Evolutionary conservation across 2,888 invertebrate species (phyloP), one percentile per base, ranked within the genome.

Genomic region (Neocrepidodera transversa): DNA sequence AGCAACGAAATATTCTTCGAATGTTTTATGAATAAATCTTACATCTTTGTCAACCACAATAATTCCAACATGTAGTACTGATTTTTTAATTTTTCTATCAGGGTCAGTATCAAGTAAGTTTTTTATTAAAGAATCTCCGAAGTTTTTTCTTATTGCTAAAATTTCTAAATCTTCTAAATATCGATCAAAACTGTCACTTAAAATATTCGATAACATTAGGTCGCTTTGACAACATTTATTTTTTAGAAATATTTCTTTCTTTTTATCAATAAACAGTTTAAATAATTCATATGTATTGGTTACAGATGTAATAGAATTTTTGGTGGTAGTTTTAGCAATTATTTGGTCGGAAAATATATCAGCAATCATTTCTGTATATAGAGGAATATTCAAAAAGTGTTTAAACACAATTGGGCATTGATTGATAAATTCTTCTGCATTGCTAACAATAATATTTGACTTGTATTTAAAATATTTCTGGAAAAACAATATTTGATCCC

Each of bases 1-100:
- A n/a, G 48, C 48, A 13, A 8, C 18, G 32, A 48, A 48, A 48
- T 32, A 48, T 48, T 48, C 48, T 18, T 48, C 48, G 11, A 48
- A 32, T 16, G 48, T 18, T 18, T 48, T 48, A 35, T 48, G 48
- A 18, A 17, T n/a, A 32, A 48, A 48, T 11, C 16, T 17, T 2
- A n/a, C 10, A 18, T 48, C 18, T 16, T 30, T 18, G 2, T 32
- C 7, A 6, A 18, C 10, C 32, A 11, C 30, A n/a, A 48, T 18
- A 2, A 32, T n/a, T 5, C 48, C 48, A 17, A 17, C 17, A 32
- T 32, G 32, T 17, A 48, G 11, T 3, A 48, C 32, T 7, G 48
- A 7, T 1, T 32, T 13, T 18, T 18, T 1, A 17, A 48, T 18
- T 11, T 43, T 2, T 17, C 23, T 30, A 10, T 48, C 10, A 32